A percentile compares a stretch with the other conserved stretches of the same genome.
These are phyloP conservation scores for Pagrus major DNA, from an alignment of 2,113 vertebrate species.

Conservation along the genomic window DNA sequence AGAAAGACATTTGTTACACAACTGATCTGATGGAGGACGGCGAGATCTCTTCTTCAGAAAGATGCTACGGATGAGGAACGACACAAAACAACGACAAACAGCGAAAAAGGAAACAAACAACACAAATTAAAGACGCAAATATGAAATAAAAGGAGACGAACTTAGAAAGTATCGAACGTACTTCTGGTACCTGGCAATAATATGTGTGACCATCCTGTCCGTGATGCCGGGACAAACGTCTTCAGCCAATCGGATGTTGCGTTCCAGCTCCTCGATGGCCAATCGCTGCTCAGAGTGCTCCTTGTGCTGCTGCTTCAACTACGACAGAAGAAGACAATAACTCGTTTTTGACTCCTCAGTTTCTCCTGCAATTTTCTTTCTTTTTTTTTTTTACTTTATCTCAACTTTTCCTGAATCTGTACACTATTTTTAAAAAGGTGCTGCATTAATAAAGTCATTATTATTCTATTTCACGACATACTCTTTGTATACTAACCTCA, in stretches of 20 bases:
- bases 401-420: no score
- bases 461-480: no score
- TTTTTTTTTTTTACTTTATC: no score
- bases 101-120: not conserved
- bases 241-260: constrained; percentile 92
- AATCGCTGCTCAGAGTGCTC: constrained; percentile 88
- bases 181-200: constrained; percentile 93
- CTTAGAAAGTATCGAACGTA: not conserved
- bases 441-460: no score
- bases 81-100: no score
- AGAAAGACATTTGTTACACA: not conserved
- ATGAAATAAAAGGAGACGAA: accelerated
- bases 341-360: no score
- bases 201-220: constrained; percentile 95
- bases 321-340: constrained; percentile 3
- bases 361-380: no score
- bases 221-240: constrained; percentile 94
- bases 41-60: not conserved
- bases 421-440: no score
- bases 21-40: not conserved
- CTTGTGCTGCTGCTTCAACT: constrained; percentile 95
- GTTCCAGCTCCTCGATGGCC: constrained; percentile 95
- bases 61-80: not conserved
- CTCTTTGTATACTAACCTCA: constrained; percentile 88
- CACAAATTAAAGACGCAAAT: no score